Base-by-base conservation (phyloP, 1,140 invertebrate genomes). In the Calycopis cecrops region DNA sequence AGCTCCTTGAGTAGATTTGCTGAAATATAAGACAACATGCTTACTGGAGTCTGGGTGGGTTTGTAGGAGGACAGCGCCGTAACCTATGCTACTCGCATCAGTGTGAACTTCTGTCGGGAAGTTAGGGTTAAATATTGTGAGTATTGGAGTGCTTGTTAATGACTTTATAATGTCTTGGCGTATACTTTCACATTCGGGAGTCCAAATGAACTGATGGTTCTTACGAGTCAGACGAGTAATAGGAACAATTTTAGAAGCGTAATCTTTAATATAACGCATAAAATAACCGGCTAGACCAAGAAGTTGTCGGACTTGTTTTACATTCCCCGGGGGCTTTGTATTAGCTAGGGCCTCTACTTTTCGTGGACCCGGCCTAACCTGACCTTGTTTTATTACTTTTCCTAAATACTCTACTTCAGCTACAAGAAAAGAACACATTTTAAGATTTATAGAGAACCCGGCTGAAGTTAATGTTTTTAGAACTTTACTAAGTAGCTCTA, bases 251-350 rank as follows among this genome's bases (percentile, higher is more conserved):
- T n/a, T n/a, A n/a, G n/a, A 6, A 28, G 71, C 67, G 48, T 71
- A 83, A n/a, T 63, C 35, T 35, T 50, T 10, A 2, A 81, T 64
- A 42, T 82, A 83, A 47, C 60, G 60, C 0, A 76, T 42, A 42
- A 85, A 85, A 57, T 76, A 85, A 2, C 62, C 52, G 2, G 58
- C 55, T 6, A 33, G 37, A 0, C 76, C 64, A 18, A 47, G 47
- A 42, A 60, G 57, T 51, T 64, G 57, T 4, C 48, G 21, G 14
- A 65, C 50, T 38, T 61, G 63, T 14, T 61, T 62, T 28, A 55
- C 55, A 9, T 48, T 64, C 42, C 1, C 37, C 11, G 58, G 62
- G 4, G 50, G 17, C 2, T 53, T 21, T 0, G 63, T 44, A 12
- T 57, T 65, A n/a, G 35, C 38, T 16, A 65, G 35, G n/a, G 63